phyloP scores from a whole-genome alignment of 2,888 invertebrate genomes.

The Cerastis leucographa region DNA sequence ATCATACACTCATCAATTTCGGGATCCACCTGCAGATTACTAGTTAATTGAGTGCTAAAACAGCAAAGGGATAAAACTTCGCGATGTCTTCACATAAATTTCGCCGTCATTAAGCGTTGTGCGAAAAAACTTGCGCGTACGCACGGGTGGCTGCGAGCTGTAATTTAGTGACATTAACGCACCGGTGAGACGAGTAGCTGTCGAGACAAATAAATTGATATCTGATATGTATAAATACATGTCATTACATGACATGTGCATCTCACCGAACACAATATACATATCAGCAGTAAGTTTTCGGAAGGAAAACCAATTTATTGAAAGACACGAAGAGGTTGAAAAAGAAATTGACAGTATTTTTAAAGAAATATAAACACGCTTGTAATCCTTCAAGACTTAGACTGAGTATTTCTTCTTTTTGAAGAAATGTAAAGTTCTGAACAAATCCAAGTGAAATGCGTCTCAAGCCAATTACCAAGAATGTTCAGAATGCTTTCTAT shows the following conservation, averaged over 20 bases:
- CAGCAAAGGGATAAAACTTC: constrained; percentile 41
- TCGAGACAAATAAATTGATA: constrained; percentile 31
- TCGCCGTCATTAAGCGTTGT: constrained; percentile 45
- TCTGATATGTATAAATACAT: constrained; percentile 5
- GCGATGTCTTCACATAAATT: constrained; percentile 50
- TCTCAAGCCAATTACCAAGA: background rate
- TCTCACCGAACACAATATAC: constrained; percentile 11
- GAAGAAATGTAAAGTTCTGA: background rate
- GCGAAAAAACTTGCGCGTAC: constrained; percentile 52
- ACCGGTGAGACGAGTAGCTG: constrained; percentile 60
- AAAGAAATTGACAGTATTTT: background rate
- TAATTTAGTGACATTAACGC: constrained; percentile 72
- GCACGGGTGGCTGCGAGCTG: constrained; percentile 53
- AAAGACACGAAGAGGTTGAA: background rate
- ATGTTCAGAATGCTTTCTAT: background rate
- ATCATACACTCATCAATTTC: constrained; percentile 44
- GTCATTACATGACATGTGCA: background rate
- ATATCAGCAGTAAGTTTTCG: constrained; percentile 5
- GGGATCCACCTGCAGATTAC: constrained; percentile 46
- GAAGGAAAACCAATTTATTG: background rate
- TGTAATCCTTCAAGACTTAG: background rate
- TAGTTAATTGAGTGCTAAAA: constrained; percentile 59
- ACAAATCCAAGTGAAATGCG: background rate
- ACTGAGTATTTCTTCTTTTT: background rate
- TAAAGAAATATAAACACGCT: background rate